A percentile compares a stretch with the other conserved stretches of the same genome.
These are phyloP conservation scores for Pheucticus melanocephalus DNA, from an alignment of 2,113 vertebrate genomes.

Conservation along the genomic window DNA sequence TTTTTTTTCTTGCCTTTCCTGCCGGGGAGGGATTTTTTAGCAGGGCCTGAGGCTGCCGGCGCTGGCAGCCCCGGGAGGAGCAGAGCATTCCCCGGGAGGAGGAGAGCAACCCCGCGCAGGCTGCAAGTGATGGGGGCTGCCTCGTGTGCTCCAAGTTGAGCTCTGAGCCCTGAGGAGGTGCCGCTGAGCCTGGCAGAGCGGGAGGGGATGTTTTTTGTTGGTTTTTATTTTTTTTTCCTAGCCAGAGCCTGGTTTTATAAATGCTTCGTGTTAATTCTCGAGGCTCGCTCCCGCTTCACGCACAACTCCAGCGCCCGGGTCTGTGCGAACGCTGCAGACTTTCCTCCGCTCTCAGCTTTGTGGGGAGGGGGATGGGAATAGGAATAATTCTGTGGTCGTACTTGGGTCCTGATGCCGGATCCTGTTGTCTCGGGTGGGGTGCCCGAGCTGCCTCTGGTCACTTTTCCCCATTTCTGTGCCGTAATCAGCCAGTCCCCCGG, in stretches of 20 bases:
- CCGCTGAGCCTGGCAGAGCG: background rate
- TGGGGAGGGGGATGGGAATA: background rate
- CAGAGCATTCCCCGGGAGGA: background rate
- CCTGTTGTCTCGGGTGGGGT: background rate
- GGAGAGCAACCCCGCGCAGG: background rate
- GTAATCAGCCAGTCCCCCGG: background rate
- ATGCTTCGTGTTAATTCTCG: background rate
- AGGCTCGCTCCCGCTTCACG: background rate
- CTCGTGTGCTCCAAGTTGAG: slow-evolving; percentile 13
- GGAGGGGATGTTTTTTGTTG: background rate
- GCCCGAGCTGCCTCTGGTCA: background rate
- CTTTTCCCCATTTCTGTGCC: background rate
- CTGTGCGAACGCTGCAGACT: slow-evolving; percentile 3
- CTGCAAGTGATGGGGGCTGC: background rate
- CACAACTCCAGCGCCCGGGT: slow-evolving; percentile 8
- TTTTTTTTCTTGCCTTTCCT: background rate
- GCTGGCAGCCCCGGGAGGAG: background rate
- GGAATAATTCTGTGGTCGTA: background rate
- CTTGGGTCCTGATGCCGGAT: background rate
- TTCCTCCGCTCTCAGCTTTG: background rate
- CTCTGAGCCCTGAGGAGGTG: background rate
- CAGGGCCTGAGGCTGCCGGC: slow-evolving; percentile 17
- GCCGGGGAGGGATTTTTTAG: background rate
- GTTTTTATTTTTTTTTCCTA: too few species aligned
- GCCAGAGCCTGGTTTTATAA: background rate